Evolutionary conservation across 2,888 invertebrate genomes (phyloP), one percentile per base, ranked within the genome.

Genomic region (Thereva unica): DNA sequence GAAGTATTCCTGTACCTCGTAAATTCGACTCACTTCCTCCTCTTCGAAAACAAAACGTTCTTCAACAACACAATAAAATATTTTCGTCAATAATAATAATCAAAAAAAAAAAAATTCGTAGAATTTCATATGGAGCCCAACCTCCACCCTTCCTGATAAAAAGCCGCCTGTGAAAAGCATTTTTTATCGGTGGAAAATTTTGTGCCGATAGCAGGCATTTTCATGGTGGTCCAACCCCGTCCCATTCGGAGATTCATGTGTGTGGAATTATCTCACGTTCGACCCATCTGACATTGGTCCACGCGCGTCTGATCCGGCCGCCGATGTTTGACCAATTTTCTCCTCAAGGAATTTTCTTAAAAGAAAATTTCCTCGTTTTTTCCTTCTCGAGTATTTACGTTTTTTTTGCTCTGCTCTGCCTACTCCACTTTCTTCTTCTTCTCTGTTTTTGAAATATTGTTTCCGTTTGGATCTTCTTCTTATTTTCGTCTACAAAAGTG

Each of bases 271-370:
- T 45, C 57, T 44, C 57, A 57, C 57, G 57, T 57, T 23, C 44
- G 57, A 45, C 57, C 34, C 45, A 42, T 42, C 45, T 44, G 57
- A 57, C 57, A 57, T 45, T 57, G 55, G 41, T 55, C 55, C 55
- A 41, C 55, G 41, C 55, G 41, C 38, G 34, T 55, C 23, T 23
- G 23, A 55, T 55, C 55, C 38, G 55, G 41, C 3, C 38, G 55
- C 55, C 3, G 8, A 10, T 55, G 41, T 41, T 6, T 55, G 55
- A 55, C 38, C 41, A 55, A 53, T 53, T 53, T 53, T 53, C 53
- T 10, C 37, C 38, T 38, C 37, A 53, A 55, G 55, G 23, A 55
- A 41, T 55, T 55, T 55, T 41, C 12, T 55, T 12, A 37, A 38
- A 38, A 10, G 38, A n/a, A 54, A 54, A 54, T 54, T 38, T 6